phyloP scores from a whole-genome alignment of 1,140 invertebrate species.

The Hylyphantes graminicola region DNA sequence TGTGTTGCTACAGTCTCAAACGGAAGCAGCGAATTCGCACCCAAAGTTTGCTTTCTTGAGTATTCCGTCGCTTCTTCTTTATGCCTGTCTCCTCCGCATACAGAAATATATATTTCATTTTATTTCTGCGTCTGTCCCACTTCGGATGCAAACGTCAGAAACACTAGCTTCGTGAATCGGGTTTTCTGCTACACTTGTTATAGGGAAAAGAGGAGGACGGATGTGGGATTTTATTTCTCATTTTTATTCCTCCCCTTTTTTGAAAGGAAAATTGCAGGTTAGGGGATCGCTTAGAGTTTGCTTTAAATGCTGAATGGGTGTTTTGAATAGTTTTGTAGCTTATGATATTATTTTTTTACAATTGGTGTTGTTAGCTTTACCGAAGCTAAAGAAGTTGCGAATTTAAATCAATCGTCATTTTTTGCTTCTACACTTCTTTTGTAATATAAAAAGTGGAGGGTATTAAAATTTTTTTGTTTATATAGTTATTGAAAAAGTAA shows the following conservation, averaged over 20 bases:
- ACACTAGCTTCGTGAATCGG: slow-evolving; percentile 36
- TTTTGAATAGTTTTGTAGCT: no score
- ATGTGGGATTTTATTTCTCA: no score
- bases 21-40: slow-evolving; percentile 21
- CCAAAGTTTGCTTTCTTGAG: slow-evolving; percentile 38
- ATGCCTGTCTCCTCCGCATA: slow-evolving; percentile 8
- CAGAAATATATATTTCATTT: slow-evolving; percentile 32
- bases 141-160: slow-evolving; percentile 36
- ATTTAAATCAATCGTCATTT: no score
- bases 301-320: not conserved
- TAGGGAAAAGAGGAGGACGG: not conserved
- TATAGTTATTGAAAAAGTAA: no score
- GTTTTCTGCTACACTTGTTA: slow-evolving; percentile 49
- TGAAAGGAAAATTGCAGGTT: slow-evolving; percentile 20
- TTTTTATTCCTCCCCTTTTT: not conserved
- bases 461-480: no score
- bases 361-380: no score
- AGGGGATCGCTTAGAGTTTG: slow-evolving; percentile 18
- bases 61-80: not conserved
- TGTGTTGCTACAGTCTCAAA: no score
- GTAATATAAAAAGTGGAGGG: no score
- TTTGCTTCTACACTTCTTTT: no score
- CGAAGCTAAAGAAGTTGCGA: no score
- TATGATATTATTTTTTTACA: no score
- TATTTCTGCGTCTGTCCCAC: slow-evolving; percentile 27